Base-by-base conservation (phyloP, 2,113 vertebrate genomes). In the Gila orcuttii region DNA sequence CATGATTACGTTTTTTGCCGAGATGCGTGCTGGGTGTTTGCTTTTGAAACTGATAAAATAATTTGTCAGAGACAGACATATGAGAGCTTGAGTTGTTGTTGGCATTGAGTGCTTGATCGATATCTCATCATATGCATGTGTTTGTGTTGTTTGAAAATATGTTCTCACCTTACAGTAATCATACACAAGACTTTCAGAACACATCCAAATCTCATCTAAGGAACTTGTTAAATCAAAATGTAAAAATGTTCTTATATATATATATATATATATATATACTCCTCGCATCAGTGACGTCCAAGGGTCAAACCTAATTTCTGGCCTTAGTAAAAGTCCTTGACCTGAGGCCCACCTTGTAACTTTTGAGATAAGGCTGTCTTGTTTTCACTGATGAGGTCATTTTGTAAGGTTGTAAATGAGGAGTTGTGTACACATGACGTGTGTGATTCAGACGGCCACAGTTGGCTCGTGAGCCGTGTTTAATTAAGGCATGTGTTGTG, bases 401-500 rank as follows among this genome's bases (percentile, higher is more conserved):
- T 50, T 47, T 75, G 3, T 17, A n/a, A 66, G 68, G 68, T 21
- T 36, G 1, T 68, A 75, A 47, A 45, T 78, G 31, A 59, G 45
- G 21, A 78, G 57, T 28, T 66, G 31, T 28, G 25, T 62, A 52
- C 12, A 57, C 5, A 42, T 3, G 47, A 52, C 36, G 17, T 42
- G 52, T 45, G 81, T 68, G 64, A 86, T 68, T 25, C 17, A 60
- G 39, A 47, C 19, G 3, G 47, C 47, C 47, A 2, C 55, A 8
- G 19, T 55, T 55, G 19, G 6, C 52, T 21, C 6, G 52, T 55
- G 52, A 21, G 90, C 84, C 55, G 86, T 89, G 87, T 91, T 92
- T 89, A 85, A 89, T 79, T 45, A 91, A 91, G 84, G 86, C 71
- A 79, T 89, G 89, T 89, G 89, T 87, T 87, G 86, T 76, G 69